These are phyloP conservation scores for Brachionus rubens DNA, from an alignment of 1,140 invertebrate species.

Conservation along the genomic window DNA sequence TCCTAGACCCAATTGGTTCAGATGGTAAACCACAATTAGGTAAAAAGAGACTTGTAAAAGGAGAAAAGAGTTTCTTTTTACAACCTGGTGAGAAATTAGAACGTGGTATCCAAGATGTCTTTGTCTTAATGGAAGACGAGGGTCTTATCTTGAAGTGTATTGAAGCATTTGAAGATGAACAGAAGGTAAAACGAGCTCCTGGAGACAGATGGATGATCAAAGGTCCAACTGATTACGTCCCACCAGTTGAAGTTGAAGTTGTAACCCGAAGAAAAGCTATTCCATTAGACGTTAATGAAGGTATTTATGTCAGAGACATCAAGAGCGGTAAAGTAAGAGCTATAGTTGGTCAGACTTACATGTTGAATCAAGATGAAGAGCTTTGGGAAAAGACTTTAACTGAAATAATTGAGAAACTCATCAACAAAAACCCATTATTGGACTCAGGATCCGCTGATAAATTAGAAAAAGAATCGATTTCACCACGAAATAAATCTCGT, in stretches of 20 bases:
- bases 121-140: slow-evolving; percentile 63
- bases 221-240: slow-evolving; percentile 63
- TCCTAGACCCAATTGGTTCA: slow-evolving; percentile 61
- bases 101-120: slow-evolving; percentile 62
- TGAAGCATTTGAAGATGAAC: slow-evolving; percentile 57
- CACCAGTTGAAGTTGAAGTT: slow-evolving; percentile 63
- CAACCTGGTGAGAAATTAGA: slow-evolving; percentile 62
- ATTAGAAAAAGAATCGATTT: neutral
- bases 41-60: slow-evolving; percentile 53
- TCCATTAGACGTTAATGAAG: slow-evolving; percentile 64
- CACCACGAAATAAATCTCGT: slow-evolving; percentile 50
- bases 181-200: slow-evolving; percentile 51
- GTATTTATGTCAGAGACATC: slow-evolving; percentile 64
- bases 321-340: slow-evolving; percentile 61
- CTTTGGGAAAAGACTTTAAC: slow-evolving; percentile 62
- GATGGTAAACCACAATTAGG: slow-evolving; percentile 62
- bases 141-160: slow-evolving; percentile 62
- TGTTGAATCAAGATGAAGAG: slow-evolving; percentile 64
- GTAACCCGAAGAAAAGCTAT: slow-evolving; percentile 61
- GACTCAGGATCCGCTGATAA: neutral
- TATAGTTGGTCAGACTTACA: slow-evolving; percentile 63
- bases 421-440: slow-evolving; percentile 1
- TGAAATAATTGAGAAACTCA: slow-evolving; percentile 53
- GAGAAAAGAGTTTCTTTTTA: slow-evolving; percentile 63
- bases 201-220: slow-evolving; percentile 64